phyloP scores from a whole-genome alignment of 2,113 vertebrate species.

The Charadrius vociferus region DNA sequence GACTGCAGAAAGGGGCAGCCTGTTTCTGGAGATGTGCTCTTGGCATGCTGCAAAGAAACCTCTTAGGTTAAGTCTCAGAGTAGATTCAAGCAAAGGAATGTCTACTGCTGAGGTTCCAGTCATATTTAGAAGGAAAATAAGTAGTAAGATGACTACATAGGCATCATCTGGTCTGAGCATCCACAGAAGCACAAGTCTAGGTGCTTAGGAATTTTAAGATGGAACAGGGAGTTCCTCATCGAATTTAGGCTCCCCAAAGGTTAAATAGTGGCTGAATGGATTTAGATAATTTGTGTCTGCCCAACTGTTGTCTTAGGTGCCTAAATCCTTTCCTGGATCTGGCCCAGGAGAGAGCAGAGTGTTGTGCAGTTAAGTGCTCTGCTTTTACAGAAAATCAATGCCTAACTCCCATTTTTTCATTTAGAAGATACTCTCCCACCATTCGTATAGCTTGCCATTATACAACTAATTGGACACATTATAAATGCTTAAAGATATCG shows the following conservation, averaged over 20 bases:
- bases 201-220: not conserved
- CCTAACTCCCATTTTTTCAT: not conserved
- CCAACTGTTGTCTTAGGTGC: not conserved
- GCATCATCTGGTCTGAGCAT: not conserved
- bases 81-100: not conserved
- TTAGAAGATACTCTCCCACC: not conserved
- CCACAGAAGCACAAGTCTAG: not conserved
- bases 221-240: not conserved
- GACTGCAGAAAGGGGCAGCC: not conserved
- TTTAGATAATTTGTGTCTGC: conserved; percentile 3
- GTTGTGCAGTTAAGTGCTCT: conserved; percentile 30
- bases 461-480: not conserved
- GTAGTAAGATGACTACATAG: not conserved
- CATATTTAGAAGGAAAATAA: not conserved
- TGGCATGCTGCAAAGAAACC: not conserved
- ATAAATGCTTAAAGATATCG: not conserved
- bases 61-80: not conserved
- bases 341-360: not conserved
- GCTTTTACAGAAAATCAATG: conserved; percentile 64
- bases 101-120: not conserved
- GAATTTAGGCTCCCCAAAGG: not conserved
- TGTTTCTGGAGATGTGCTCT: not conserved
- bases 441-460: not conserved
- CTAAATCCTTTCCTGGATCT: conserved; percentile 45
- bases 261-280: not conserved